phyloP scores from a whole-genome alignment of 2,797 vertebrate species.

The Scolopax bukidnonensis region DNA sequence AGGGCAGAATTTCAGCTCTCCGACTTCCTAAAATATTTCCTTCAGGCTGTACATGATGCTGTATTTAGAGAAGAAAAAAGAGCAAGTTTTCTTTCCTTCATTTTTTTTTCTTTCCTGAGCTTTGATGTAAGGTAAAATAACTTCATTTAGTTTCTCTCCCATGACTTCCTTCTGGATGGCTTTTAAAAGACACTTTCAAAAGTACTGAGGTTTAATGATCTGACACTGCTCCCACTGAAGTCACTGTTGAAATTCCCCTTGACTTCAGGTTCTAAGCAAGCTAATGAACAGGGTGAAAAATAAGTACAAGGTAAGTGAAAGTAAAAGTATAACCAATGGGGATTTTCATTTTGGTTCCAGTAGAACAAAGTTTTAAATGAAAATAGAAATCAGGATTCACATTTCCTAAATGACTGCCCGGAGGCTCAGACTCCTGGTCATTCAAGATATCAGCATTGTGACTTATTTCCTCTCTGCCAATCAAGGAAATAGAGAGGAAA shows the following conservation, averaged over 20 bases:
- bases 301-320: neutral
- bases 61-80: conserved; percentile 26
- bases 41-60: conserved; percentile 14
- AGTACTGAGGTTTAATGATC: conserved; percentile 4
- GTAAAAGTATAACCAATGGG: neutral
- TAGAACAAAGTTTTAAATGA: conserved; percentile 1
- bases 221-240: conserved; percentile 8
- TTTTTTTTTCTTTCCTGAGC: neutral
- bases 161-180: neutral
- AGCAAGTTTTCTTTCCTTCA: neutral
- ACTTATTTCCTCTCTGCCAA: neutral
- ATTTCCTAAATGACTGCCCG: neutral
- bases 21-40: conserved; percentile 19
- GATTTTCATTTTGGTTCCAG: neutral
- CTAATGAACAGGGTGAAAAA: conserved; percentile 22
- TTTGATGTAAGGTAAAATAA: conserved; percentile 15
- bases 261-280: conserved; percentile 26
- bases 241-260: conserved; percentile 22
- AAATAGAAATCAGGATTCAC: neutral
- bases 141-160: neutral
- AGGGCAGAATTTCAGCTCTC: neutral
- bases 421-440: neutral
- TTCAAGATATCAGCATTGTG: neutral
- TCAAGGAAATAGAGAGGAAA: neutral
- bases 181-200: conserved; percentile 24